Base-by-base conservation (phyloP, 2,113 vertebrate genomes). In the Oreocharis arfaki region DNA sequence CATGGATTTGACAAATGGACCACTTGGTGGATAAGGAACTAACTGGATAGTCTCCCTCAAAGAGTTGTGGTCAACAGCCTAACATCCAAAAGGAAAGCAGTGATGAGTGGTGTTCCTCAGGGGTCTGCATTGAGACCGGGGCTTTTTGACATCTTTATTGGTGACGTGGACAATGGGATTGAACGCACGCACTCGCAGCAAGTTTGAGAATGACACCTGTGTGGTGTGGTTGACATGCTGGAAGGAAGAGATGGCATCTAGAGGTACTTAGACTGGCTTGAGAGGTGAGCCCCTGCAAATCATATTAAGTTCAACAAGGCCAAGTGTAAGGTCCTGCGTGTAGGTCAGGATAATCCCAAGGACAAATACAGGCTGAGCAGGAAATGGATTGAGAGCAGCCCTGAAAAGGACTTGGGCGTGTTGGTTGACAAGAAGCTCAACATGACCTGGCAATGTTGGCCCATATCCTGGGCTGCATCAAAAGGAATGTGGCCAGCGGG, bases 151-250 rank as follows among this genome's bases (percentile, higher is more conserved):
- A 50, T 28, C 50, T 65, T 33, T 39, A 73, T 0, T 28, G 19
- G 18, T 23, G 10, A 52, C 44, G 46, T 0, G 0, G 33, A 59
- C 39, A 57, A 39, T 8, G 46, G 44, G 13, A 52, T 5, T 44
- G 59, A 89, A 80, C 11, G 33, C 8, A 44, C 11, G 19, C 8
- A 44, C 12, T 27, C 12, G 4, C 37, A 57, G 27, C 9, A 57
- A 50, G 27, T 65, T 44, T 16, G 27, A 2, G 0, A 50, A 81
- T 42, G 37, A 59, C 44, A 33, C 52, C 30, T 63, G n/a, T 56
- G 30, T 26, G 41, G n/a, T 32, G 41, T 22, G 24, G 17, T 2
- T 56, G 32, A 39, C 7, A 13, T 0, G 4, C 32, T 52, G 23
- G 27, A 81, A 39, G 12, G 23, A 68, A 33, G 42, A 19, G 24